Evolutionary conservation across 2,797 vertebrate species (phyloP).

Genomic region (Catamblyrhynchus diadema): DNA sequence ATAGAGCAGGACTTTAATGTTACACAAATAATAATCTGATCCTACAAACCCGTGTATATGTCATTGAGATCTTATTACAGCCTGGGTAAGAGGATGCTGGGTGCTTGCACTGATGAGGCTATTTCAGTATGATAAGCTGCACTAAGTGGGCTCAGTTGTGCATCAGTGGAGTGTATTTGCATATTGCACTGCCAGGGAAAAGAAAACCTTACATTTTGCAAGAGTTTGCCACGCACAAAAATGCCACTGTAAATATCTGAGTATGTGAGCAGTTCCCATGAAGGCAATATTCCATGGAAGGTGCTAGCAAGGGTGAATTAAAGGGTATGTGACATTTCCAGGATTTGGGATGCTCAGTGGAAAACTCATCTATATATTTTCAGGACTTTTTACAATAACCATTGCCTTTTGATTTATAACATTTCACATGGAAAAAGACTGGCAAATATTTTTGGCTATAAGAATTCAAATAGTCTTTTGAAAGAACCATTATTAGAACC

Average conservation of each 20-base stretch:
- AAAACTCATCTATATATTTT: neutral
- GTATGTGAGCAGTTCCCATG: neutral
- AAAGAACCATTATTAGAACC: neutral
- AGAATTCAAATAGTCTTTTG: neutral
- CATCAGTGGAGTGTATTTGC: conserved; percentile 31
- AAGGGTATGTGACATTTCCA: neutral
- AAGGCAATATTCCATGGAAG: neutral
- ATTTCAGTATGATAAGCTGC: conserved; percentile 32
- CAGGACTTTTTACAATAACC: neutral
- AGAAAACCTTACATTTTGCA: neutral
- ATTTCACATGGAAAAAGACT: neutral
- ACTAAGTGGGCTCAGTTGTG: conserved; percentile 43
- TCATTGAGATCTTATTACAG: conserved; percentile 19
- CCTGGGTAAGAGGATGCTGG: conserved; percentile 28
- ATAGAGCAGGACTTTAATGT: neutral
- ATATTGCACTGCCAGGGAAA: conserved; percentile 4
- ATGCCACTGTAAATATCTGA: neutral
- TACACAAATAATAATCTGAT: conserved; percentile 13
- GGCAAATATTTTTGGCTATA: neutral
- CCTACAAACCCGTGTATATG: conserved; percentile 17
- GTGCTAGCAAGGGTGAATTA: neutral
- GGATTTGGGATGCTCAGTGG: neutral
- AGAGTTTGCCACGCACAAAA: neutral
- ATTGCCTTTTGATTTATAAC: neutral
- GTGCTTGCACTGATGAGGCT: conserved; percentile 38